These are phyloP conservation scores for Dipus sagitta DNA, from an alignment of 2,797 vertebrate species.

Conservation along the genomic window DNA sequence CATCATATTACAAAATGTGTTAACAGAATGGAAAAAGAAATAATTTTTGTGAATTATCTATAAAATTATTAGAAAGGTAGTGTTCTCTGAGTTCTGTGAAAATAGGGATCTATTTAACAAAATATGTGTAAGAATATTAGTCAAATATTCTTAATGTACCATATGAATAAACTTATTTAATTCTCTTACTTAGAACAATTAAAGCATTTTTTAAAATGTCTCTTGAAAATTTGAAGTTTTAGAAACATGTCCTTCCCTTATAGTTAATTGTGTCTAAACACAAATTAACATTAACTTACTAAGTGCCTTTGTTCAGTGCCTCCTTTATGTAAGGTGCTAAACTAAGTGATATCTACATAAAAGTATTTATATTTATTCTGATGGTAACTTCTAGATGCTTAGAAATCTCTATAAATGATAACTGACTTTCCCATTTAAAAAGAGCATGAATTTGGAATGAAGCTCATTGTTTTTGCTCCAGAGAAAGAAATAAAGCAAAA, in stretches of 20 bases:
- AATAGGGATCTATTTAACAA: not conserved
- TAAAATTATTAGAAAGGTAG: conserved; percentile 19
- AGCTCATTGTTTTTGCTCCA: not conserved
- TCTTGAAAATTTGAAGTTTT: not conserved
- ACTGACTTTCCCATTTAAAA: not conserved
- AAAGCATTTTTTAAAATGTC: not conserved
- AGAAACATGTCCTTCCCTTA: not conserved
- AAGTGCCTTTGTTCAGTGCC: not conserved
- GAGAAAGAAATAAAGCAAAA: conserved; percentile 1
- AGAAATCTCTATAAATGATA: conserved; percentile 7
- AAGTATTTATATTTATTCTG: not conserved
- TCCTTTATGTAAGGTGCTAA: not conserved
- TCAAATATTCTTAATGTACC: not conserved
- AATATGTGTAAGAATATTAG: not conserved
- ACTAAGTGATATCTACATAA: not conserved
- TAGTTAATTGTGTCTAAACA: not conserved
- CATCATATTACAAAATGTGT: not conserved
- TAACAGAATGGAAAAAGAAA: conserved; percentile 52
- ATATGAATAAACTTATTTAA: not conserved
- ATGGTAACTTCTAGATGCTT: not conserved
- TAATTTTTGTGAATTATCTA: conserved; percentile 56
- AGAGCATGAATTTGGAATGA: not conserved
- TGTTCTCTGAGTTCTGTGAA: not conserved
- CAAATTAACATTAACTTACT: not conserved
- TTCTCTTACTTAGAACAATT: not conserved